Evolutionary conservation across 2,113 vertebrate species (phyloP).

Genomic region (Miniopterus natalensis): DNA sequence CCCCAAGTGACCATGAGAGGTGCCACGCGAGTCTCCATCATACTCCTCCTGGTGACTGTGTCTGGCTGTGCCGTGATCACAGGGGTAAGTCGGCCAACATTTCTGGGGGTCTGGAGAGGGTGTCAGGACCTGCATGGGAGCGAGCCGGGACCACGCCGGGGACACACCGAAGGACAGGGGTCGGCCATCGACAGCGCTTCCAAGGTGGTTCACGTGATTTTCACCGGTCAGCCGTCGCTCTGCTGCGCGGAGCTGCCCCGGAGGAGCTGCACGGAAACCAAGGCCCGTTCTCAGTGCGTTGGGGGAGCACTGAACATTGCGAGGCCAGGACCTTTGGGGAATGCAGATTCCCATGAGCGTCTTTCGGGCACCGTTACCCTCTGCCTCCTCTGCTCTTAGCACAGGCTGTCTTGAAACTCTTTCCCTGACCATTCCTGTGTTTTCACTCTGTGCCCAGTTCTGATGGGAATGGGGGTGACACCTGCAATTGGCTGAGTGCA

Average conservation of each 20-base stretch:
- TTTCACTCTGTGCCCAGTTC: background rate
- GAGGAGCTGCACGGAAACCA: background rate
- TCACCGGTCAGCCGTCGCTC: background rate
- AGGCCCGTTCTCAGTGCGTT: background rate
- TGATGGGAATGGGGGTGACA: fast-evolving
- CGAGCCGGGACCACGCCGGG: too few relatives aligned
- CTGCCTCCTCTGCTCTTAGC: background rate
- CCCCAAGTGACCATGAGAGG: constrained; percentile 71
- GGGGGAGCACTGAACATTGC: background rate
- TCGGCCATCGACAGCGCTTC: background rate
- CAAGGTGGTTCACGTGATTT: background rate
- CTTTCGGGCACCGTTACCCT: background rate
- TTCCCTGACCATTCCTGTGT: background rate
- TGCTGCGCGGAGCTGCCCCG: background rate
- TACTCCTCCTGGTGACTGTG: constrained; percentile 79
- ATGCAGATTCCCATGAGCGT: background rate
- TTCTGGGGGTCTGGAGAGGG: background rate
- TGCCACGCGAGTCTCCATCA: constrained; percentile 40
- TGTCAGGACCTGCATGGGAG: background rate
- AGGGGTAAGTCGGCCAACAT: constrained; percentile 80
- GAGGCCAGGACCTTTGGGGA: background rate
- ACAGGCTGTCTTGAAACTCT: background rate
- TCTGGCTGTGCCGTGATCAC: constrained; percentile 84
- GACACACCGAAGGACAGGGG: background rate
- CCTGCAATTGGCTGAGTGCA: background rate